Conservation (phyloP, 2,113 vertebrate genomes). For the Suricata suricatta region DNA sequence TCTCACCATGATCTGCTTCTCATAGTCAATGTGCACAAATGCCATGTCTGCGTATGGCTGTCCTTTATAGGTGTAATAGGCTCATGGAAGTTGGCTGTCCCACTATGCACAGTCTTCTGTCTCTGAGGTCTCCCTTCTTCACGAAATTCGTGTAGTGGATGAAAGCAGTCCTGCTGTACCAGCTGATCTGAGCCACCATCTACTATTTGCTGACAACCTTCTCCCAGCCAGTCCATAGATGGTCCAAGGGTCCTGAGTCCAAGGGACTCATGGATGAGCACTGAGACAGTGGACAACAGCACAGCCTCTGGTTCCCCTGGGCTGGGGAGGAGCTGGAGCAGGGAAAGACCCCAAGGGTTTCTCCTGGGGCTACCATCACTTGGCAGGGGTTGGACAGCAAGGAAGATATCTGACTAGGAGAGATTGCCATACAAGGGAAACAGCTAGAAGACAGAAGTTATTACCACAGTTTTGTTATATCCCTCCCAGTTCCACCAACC, state of each 20-base stretch:
- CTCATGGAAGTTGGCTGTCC: background rate
- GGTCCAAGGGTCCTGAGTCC: background rate
- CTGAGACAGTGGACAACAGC: background rate
- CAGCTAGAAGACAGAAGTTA: background rate
- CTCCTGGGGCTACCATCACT: background rate
- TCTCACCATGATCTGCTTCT: background rate
- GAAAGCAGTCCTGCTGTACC: no score
- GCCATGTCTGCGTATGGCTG: rapidly evolving
- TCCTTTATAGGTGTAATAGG: background rate
- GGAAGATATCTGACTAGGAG: background rate
- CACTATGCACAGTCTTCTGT: background rate
- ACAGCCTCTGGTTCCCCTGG: background rate
- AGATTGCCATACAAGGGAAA: background rate
- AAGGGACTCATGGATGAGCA: background rate
- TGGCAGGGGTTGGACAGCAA: no score
- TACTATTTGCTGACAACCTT: background rate
- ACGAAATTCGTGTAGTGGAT: background rate
- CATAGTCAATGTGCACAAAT: background rate
- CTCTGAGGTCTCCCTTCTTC: background rate
- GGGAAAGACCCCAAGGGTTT: background rate
- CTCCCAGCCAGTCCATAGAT: background rate
- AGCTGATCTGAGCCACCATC: rapidly evolving
- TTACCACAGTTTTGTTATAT: background rate
- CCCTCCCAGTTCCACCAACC: background rate
- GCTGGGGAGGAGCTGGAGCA: background rate